These are phyloP conservation scores for Mungos mungo DNA, from an alignment of 2,113 vertebrate genomes.

Conservation along the genomic window DNA sequence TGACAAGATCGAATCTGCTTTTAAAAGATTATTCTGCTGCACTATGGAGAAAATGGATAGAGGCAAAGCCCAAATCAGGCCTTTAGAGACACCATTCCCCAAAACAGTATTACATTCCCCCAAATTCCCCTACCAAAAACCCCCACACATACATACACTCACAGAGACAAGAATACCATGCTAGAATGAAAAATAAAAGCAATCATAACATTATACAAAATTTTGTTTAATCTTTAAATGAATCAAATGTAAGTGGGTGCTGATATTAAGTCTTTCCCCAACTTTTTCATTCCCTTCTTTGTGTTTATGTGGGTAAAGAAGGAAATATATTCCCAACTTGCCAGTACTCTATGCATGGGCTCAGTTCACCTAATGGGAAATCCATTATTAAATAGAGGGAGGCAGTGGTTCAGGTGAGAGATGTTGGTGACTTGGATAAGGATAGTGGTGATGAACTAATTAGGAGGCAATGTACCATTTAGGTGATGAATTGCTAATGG, in stretches of 20 bases:
- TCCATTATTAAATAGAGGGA: neutral
- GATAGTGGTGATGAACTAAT: neutral
- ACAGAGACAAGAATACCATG: neutral
- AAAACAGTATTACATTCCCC: neutral
- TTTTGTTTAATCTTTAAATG: neutral
- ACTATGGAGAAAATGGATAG: neutral
- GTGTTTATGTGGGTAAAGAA: neutral
- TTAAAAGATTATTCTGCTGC: neutral
- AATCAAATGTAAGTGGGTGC: neutral
- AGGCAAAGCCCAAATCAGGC: neutral
- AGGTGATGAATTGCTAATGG: neutral
- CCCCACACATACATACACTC: neutral
- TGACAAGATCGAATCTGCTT: neutral
- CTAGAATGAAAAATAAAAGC: neutral
- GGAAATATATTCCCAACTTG: neutral
- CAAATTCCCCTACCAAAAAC: rapidly evolving
- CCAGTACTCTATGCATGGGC: neutral
- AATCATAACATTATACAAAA: neutral
- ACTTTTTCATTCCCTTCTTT: neutral
- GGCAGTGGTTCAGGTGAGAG: neutral
- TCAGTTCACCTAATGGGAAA: neutral
- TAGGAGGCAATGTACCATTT: neutral
- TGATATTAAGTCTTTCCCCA: neutral
- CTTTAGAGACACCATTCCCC: neutral
- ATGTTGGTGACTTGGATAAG: neutral